Evolutionary conservation across 2,888 invertebrate genomes (phyloP), one percentile per base, ranked within the genome.

Genomic region (Caradrina clavipalpis): DNA sequence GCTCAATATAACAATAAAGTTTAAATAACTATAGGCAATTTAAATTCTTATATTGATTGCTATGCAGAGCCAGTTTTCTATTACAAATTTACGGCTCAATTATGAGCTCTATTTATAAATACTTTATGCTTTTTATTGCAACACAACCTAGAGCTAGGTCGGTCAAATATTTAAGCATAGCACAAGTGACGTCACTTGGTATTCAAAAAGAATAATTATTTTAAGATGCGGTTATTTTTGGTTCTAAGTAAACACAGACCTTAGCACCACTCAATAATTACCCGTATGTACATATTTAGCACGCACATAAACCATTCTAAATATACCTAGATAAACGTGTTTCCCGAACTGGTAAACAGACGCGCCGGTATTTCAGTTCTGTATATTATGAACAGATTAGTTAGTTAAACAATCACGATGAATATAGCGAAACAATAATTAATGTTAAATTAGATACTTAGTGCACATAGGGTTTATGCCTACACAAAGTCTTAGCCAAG

Each of bases 381-480:
- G 61, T 66, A 19, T 58, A 72, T 66, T 64, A 70, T 69, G 60
- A 81, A 81, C 74, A 74, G 66, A 79, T 74, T 69, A 64, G 69
- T 60, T 73, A 67, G 69, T 56, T 73, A 67, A 71, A 78, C 70
- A 79, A 69, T 69, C 57, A 73, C 17, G 53, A 19, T 19, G 31
- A 71, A 78, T 72, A 49, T 69, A 83, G 81, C 84, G 81, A 79
- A 81, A 83, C 86, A 84, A 49, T 55, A 49, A 86, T 86, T 86
- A 86, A 85, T 61, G 50, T 42, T 76, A 19, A 59, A 59, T 39
- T 26, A 26, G 26, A 26, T 26, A 17, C 45, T 19, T n/a, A 35
- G 17, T 17, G 8, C 2, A 17, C n/a, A 70, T 49, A 45, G n/a
- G 6, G 11, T 57, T 42, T 13, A 45, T 45, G 17, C 26, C 21